These are phyloP conservation scores for Sternarchorhynchus goeldii DNA, from an alignment of 2,797 vertebrate genomes.

Conservation along the genomic window DNA sequence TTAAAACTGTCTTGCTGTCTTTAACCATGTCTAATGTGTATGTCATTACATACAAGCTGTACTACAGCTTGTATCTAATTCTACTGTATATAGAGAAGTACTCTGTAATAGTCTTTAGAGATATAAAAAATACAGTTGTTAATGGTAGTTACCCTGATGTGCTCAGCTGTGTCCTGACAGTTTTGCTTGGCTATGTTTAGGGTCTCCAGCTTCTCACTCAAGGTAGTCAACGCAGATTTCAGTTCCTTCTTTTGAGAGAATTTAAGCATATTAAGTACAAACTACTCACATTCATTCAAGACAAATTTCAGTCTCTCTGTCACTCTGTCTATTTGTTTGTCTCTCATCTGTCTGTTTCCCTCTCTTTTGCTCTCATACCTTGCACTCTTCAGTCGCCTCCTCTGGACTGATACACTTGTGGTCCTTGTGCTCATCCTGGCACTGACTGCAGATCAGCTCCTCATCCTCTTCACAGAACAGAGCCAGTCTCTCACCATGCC, in stretches of 20 bases:
- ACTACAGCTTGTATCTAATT: too few relatives aligned
- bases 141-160: constrained; percentile 62
- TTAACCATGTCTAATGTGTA: too few relatives aligned
- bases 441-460: constrained; percentile 60
- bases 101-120: too few relatives aligned
- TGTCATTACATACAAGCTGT: too few relatives aligned
- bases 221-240: constrained; percentile 50
- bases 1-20: too few relatives aligned
- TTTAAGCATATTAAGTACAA: neutral
- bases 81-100: too few relatives aligned
- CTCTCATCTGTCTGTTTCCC: neutral
- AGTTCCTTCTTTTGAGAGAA: constrained; percentile 56
- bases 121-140: too few relatives aligned
- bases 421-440: constrained; percentile 56
- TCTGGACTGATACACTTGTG: constrained; percentile 59
- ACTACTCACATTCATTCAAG: neutral
- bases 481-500: constrained; percentile 55
- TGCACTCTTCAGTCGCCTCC: constrained; percentile 62
- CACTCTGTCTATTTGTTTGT: neutral
- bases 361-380: constrained; percentile 50
- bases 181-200: constrained; percentile 55
- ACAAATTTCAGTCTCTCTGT: constrained; percentile 5
- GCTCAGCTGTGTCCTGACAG: constrained; percentile 59
- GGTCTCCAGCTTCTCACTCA: constrained; percentile 60
- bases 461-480: constrained; percentile 65